Evolutionary conservation across 2,113 vertebrate genomes (phyloP), one percentile per base, ranked within the genome.

Genomic region (Donacobius atricapilla): DNA sequence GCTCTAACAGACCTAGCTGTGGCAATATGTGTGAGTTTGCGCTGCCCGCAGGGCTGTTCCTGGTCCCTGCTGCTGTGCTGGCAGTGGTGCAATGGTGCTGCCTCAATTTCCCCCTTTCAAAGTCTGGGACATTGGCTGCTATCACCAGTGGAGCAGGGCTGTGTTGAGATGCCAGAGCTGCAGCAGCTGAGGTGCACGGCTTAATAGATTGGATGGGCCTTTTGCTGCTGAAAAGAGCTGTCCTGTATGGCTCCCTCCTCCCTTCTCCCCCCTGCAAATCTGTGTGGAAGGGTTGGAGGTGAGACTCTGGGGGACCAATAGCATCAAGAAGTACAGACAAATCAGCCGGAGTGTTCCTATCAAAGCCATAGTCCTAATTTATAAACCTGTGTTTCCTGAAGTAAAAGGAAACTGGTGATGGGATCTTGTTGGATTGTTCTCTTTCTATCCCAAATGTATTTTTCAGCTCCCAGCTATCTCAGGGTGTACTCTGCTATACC

Each of bases 101-200:
- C 45, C 70, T 47, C 65, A 25, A 72, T 70, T 2, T 1, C 33
- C 78, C 57, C 57, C 53, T 15, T 85, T 91, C 65, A 40, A 37
- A 64, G 22, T 2, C 66, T 53, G 90, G 75, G 65, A 58, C 54
- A 15, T 65, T 28, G 39, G 57, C 53, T 90, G 33, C 71, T 57
- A 65, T 69, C 82, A 33, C 70, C 20, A 1, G 5, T 65, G 85
- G 69, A 83, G 53, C 50, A 20, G 75, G 66, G n/a, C 7, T 77
- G 53, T 88, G 92, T 77, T 90, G 51, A 61, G 82, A 53, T 77
- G 61, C 70, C 90, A 85, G 85, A 80, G 45, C 47, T 47, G 87
- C 69, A 71, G 90, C 92, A 91, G 87, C 70, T 83, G 90, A 92
- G 75, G 44, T 31, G 19, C 84, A 13, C 24, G 56, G 73, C 81